Conservation (phyloP, 2,797 vertebrate species). For the Acestrorhynchus altus region DNA sequence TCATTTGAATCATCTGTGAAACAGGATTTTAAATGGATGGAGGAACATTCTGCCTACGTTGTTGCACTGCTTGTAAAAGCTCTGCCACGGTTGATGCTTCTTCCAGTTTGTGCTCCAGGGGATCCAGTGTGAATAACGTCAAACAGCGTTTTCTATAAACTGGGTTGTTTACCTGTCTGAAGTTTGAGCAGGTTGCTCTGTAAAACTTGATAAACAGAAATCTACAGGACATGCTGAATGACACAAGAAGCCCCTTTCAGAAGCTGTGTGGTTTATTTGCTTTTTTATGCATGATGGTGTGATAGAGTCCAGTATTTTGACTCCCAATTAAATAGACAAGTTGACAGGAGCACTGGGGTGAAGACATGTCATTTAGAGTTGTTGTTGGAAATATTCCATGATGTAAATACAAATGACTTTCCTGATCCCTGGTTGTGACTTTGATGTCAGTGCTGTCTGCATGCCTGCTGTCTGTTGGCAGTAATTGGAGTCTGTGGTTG, state of each 20-base stretch:
- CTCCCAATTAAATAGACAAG: background rate
- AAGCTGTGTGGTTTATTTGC: background rate
- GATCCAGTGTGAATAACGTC: no score
- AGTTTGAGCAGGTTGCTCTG: background rate
- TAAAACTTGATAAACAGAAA: background rate
- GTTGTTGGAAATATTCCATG: background rate
- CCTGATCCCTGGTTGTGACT: background rate
- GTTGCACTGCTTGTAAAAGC: no score
- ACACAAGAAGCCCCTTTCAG: background rate
- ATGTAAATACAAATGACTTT: slow-evolving; percentile 6
- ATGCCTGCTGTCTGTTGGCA: background rate
- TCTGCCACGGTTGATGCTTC: no score
- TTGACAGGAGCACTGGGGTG: background rate
- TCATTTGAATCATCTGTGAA: no score
- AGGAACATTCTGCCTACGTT: no score
- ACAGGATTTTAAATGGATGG: no score
- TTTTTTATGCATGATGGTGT: no score
- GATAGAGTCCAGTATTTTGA: background rate
- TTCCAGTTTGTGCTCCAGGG: no score
- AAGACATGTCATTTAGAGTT: background rate
- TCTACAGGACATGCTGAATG: background rate
- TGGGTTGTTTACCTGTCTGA: background rate
- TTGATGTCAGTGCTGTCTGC: background rate
- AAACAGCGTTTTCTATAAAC: background rate
- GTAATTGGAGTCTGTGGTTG: slow-evolving; percentile 24